Evolutionary conservation across 2,888 invertebrate genomes (phyloP).

Genomic region (Panzeria rudis): DNA sequence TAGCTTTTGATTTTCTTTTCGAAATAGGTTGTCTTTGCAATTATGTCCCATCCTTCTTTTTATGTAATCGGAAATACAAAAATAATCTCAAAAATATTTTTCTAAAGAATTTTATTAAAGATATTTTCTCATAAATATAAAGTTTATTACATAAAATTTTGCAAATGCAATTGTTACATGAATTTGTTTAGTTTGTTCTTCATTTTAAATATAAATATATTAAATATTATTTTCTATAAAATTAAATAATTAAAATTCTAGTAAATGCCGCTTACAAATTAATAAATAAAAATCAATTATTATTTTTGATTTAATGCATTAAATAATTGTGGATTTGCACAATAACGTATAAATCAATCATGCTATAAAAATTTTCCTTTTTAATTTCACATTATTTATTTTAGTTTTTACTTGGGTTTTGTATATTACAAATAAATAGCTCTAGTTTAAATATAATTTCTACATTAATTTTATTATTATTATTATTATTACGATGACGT

Average conservation of each 20-base stretch:
- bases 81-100: conserved; percentile 13
- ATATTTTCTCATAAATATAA: conserved; percentile 63
- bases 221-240: conserved; percentile 73
- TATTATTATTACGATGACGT: conserved; percentile 46
- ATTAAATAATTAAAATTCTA: conserved; percentile 76
- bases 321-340: neutral
- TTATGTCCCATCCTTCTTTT: too few relatives aligned
- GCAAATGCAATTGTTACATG: conserved; percentile 59
- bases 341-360: neutral
- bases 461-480: conserved; percentile 21
- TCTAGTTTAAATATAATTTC: conserved; percentile 59
- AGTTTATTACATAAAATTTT: conserved; percentile 55
- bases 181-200: conserved; percentile 47
- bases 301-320: conserved; percentile 68
- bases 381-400: neutral
- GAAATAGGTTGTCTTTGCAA: too few relatives aligned
- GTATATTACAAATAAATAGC: conserved; percentile 70
- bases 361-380: neutral
- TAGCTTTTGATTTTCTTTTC: too few relatives aligned
- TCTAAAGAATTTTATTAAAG: conserved; percentile 54
- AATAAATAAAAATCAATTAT: conserved; percentile 45
- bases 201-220: conserved; percentile 47
- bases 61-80: neutral
- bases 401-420: conserved; percentile 17
- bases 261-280: conserved; percentile 83